Percentiles rank a stretch among this genome's conserved stretches.
phyloP scores from a whole-genome alignment of 2,113 vertebrate species.

The Anthoscopus minutus region DNA sequence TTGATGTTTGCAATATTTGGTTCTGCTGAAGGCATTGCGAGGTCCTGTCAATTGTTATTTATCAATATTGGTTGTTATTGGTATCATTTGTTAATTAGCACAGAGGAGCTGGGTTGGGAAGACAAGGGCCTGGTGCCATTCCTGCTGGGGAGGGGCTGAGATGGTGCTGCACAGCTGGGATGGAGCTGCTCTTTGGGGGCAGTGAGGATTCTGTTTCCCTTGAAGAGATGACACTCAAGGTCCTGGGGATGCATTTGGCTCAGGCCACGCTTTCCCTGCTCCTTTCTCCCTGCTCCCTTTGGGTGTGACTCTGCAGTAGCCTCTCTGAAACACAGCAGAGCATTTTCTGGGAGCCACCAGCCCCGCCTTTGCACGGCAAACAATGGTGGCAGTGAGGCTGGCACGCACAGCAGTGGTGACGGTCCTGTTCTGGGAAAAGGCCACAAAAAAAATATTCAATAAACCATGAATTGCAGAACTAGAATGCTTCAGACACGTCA shows the following conservation, averaged over 20 bases:
- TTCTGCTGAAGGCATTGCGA: background rate
- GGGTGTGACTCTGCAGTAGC: background rate
- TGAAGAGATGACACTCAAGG: background rate
- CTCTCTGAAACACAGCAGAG: background rate
- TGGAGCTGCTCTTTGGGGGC: background rate
- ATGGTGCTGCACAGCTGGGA: background rate
- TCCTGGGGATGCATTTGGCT: background rate
- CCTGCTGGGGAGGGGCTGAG: background rate
- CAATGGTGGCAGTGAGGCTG: background rate
- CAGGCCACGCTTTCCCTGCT: fast-evolving
- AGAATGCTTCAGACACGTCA: background rate
- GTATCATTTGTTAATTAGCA: background rate
- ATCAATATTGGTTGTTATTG: background rate
- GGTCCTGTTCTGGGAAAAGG: background rate
- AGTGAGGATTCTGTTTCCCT: background rate
- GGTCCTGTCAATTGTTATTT: background rate
- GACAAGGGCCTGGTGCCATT: fast-evolving
- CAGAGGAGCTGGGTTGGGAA: background rate
- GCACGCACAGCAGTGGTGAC: background rate
- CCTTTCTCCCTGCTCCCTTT: background rate
- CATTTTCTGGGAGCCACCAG: background rate
- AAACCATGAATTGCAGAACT: background rate
- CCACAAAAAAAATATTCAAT: background rate
- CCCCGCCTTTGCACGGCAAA: background rate
- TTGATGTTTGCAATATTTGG: fast-evolving